Evolutionary conservation across 2,888 invertebrate genomes (phyloP).

Genomic region (Ennomos fuscantarius): DNA sequence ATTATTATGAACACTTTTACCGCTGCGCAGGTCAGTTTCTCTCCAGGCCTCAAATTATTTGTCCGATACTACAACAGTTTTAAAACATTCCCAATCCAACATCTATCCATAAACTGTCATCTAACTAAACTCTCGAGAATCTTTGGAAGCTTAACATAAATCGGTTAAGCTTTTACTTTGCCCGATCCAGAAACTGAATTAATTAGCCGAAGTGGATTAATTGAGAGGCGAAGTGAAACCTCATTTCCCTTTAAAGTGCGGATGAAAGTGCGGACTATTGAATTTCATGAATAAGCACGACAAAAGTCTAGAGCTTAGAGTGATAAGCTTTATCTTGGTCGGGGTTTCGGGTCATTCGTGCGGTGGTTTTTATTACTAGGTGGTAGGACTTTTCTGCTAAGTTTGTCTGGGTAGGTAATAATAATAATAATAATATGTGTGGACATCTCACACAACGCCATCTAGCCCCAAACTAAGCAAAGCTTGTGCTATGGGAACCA

Average conservation of each 20-base stretch:
- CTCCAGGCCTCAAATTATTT: too few relatives aligned
- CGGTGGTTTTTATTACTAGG: too few relatives aligned
- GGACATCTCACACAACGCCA: too few relatives aligned
- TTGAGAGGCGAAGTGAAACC: conserved; percentile 32
- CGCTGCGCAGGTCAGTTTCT: too few relatives aligned
- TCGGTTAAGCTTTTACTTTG: conserved; percentile 17
- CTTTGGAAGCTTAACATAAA: conserved; percentile 16
- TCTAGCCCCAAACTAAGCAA: too few relatives aligned
- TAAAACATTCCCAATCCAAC: conserved; percentile 13
- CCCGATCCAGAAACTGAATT: conserved; percentile 28
- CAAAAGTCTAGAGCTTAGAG: conserved; percentile 10
- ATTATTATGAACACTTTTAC: too few relatives aligned
- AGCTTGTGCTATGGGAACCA: too few relatives aligned
- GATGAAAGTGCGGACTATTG: conserved; percentile 26
- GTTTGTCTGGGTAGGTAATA: too few relatives aligned
- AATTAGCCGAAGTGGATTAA: conserved; percentile 36
- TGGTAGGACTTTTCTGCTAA: too few relatives aligned
- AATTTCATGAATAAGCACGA: conserved; percentile 31
- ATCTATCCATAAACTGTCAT: conserved; percentile 1
- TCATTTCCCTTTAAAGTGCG: conserved; percentile 37
- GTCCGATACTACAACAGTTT: too few relatives aligned
- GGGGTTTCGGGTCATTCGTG: too few relatives aligned
- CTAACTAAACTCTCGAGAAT: not conserved
- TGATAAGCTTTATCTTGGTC: not conserved
- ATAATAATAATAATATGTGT: too few relatives aligned